phyloP scores from a whole-genome alignment of 2,797 vertebrate genomes.

The Trichosurus vulpecula region DNA sequence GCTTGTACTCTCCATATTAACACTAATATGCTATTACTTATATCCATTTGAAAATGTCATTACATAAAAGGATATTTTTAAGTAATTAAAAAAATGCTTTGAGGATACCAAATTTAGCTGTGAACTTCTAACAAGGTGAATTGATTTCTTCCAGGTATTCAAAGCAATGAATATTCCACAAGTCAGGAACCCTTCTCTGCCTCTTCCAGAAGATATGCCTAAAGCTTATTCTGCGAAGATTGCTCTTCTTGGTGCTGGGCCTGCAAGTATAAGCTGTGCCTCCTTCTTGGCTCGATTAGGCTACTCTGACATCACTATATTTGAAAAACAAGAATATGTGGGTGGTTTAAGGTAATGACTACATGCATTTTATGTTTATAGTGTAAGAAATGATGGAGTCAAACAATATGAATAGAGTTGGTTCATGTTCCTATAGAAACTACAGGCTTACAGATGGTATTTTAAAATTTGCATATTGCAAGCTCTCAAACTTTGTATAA shows the following conservation, averaged over 20 bases:
- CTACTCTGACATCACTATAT: slow-evolving; percentile 93
- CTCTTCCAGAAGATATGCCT: slow-evolving; percentile 88
- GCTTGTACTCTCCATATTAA: not conserved
- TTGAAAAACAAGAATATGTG: slow-evolving; percentile 92
- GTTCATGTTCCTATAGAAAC: slow-evolving; percentile 39
- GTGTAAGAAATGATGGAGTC: slow-evolving; percentile 14
- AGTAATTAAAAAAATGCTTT: slow-evolving; percentile 48
- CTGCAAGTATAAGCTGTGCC: slow-evolving; percentile 94
- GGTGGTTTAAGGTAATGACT: slow-evolving; percentile 93
- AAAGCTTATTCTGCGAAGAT: slow-evolving; percentile 89
- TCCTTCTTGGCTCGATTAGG: slow-evolving; percentile 95
- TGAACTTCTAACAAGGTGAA: slow-evolving; percentile 55
- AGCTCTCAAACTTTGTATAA: slow-evolving; percentile 57
- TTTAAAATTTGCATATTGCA: slow-evolving; percentile 60
- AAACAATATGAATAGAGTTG: slow-evolving; percentile 45
- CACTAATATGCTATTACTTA: not conserved
- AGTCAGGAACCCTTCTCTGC: slow-evolving; percentile 89
- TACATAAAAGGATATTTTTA: not conserved
- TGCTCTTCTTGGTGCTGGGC: slow-evolving; percentile 94
- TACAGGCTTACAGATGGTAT: slow-evolving; percentile 57
- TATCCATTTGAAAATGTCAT: slow-evolving; percentile 46
- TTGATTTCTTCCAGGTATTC: slow-evolving; percentile 89
- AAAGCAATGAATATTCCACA: slow-evolving; percentile 95
- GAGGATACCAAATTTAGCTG: slow-evolving; percentile 20
- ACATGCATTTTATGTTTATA: slow-evolving; percentile 38